phyloP scores from a whole-genome alignment of 2,113 vertebrate species.

The Zapus hudsonius region DNA sequence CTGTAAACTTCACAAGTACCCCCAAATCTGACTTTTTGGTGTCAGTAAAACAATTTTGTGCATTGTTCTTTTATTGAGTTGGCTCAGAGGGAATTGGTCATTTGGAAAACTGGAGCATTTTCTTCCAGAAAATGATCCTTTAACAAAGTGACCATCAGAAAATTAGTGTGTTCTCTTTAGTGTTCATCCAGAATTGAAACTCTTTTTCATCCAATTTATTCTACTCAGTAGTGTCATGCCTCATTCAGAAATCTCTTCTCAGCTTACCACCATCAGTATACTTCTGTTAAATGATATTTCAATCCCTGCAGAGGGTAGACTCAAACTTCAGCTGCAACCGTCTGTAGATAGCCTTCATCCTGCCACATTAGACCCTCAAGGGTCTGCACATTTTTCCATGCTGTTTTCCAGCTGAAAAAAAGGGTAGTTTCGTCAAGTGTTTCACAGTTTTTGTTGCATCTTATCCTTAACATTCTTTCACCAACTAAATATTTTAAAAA shows the following conservation, averaged over 20 bases:
- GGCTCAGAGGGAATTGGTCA: background rate
- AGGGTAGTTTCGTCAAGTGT: background rate
- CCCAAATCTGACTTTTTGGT: background rate
- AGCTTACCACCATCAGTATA: background rate
- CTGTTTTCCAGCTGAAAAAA: background rate
- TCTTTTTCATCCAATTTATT: constrained; percentile 4
- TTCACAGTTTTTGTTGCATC: background rate
- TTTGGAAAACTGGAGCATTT: background rate
- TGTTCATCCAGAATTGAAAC: background rate
- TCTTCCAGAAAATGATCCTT: background rate
- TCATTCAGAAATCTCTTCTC: background rate
- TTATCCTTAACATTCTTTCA: background rate
- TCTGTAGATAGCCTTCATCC: background rate
- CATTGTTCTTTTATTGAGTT: background rate
- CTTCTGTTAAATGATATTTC: background rate
- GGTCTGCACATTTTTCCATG: background rate
- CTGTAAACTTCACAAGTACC: background rate
- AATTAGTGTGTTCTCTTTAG: background rate
- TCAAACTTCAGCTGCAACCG: background rate
- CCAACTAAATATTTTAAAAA: background rate
- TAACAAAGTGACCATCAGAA: constrained; percentile 1
- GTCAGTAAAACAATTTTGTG: background rate
- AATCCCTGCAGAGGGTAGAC: too few relatives aligned
- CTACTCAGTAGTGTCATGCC: background rate
- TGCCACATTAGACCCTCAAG: background rate